phyloP scores from a whole-genome alignment of 2,888 invertebrate genomes.

The Cybosia mesomella region DNA sequence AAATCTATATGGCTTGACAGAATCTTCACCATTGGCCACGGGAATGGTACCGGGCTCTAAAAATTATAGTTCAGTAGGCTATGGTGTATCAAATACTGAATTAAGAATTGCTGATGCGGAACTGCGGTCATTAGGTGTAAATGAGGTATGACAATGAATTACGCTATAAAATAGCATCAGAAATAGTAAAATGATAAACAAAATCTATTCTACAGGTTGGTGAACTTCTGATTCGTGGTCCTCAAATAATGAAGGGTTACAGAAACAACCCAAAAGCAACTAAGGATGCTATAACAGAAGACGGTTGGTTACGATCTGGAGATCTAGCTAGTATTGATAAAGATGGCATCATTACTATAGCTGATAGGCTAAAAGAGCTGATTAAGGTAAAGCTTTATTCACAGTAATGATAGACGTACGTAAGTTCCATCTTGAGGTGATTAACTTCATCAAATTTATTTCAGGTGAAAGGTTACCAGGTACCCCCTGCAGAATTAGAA shows the following conservation, averaged over 20 bases:
- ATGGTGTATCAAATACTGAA: conserved; percentile 87
- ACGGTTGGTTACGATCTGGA: conserved; percentile 92
- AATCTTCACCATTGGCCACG: conserved; percentile 88
- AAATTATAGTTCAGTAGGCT: conserved; percentile 81
- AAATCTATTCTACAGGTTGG: conserved; percentile 62
- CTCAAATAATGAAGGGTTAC: conserved; percentile 93
- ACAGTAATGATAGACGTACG: not conserved
- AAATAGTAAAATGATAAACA: not conserved
- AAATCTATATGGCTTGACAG: conserved; percentile 90
- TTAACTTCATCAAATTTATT: conserved; percentile 61
- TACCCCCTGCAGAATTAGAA: conserved; percentile 96
- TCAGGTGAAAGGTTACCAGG: conserved; percentile 89
- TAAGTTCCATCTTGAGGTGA: not conserved
- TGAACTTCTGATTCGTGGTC: conserved; percentile 83
- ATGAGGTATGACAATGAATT: conserved; percentile 64
- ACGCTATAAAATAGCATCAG: not conserved
- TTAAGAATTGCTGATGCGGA: conserved; percentile 84
- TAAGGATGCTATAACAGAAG: conserved; percentile 87
- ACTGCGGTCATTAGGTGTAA: conserved; percentile 77
- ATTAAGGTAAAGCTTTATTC: conserved; percentile 88
- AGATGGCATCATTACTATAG: conserved; percentile 88
- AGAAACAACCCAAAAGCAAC: conserved; percentile 91
- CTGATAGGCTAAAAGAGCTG: conserved; percentile 92
- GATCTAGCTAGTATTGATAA: conserved; percentile 90
- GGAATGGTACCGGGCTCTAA: conserved; percentile 62